phyloP scores from a whole-genome alignment of 1,140 invertebrate species.

The Drosophila dunni region DNA sequence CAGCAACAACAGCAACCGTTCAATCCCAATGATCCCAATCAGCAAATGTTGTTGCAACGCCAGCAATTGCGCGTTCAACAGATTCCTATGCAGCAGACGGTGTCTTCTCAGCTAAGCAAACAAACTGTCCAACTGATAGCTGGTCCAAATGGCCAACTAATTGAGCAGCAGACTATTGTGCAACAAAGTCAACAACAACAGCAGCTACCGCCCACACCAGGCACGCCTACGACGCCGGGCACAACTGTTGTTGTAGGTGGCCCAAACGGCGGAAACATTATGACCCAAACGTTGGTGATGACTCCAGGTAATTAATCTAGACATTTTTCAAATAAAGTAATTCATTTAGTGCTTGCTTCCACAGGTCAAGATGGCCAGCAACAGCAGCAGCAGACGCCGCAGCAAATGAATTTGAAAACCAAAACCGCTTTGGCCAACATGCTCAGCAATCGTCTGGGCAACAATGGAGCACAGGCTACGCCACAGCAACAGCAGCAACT shows the following conservation, averaged over 20 bases:
- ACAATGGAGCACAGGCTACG: slow-evolving; percentile 82
- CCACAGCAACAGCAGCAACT: slow-evolving; percentile 86
- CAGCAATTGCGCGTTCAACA: slow-evolving; percentile 86
- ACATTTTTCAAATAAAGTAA: slow-evolving; percentile 7
- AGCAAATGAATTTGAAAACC: slow-evolving; percentile 92
- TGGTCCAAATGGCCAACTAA: slow-evolving; percentile 73
- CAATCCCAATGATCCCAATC: slow-evolving; percentile 75
- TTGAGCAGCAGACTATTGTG: slow-evolving; percentile 85
- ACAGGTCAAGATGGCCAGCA: slow-evolving; percentile 72
- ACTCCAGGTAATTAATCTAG: slow-evolving; percentile 82
- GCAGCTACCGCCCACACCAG: slow-evolving; percentile 72
- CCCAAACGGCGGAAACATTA: slow-evolving; percentile 52
- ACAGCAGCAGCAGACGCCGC: slow-evolving; percentile 78
- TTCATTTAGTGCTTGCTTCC: not conserved
- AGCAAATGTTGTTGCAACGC: slow-evolving; percentile 77
- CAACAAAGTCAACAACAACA: slow-evolving; percentile 84
- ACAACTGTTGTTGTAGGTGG: slow-evolving; percentile 35
- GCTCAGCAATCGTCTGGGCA: slow-evolving; percentile 94
- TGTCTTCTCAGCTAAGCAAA: slow-evolving; percentile 84
- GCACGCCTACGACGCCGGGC: slow-evolving; percentile 62
- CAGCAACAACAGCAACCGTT: slow-evolving; percentile 61
- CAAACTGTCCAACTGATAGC: slow-evolving; percentile 86
- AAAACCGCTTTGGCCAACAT: slow-evolving; percentile 98
- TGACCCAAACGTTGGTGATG: slow-evolving; percentile 85
- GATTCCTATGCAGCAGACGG: slow-evolving; percentile 86